phyloP scores from a whole-genome alignment of 2,113 vertebrate species.

The Genyomyrus donnyi region DNA sequence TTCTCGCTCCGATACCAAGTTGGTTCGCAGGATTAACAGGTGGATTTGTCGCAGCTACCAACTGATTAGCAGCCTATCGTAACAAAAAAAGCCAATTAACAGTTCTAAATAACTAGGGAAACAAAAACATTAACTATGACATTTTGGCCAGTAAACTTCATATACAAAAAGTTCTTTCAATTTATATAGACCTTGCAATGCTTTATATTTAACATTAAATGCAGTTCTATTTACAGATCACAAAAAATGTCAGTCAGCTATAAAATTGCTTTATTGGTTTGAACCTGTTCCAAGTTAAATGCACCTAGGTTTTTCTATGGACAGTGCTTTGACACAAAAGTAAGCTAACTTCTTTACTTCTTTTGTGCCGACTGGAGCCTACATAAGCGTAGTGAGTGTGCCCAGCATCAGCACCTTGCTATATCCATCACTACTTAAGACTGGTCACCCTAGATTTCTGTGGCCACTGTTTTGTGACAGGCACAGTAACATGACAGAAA shows the following conservation, averaged over 20 bases:
- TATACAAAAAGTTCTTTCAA: background rate
- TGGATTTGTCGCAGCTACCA: constrained; percentile 23
- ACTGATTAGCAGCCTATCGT: constrained; percentile 48
- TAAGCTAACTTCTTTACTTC: background rate
- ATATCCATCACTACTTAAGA: background rate
- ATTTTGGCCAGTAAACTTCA: background rate
- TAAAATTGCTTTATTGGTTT: background rate
- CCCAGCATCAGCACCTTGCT: background rate
- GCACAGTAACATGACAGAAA: background rate
- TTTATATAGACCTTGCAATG: background rate
- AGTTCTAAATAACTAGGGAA: background rate
- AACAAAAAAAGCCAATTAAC: constrained; percentile 10
- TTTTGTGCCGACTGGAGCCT: background rate
- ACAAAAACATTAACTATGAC: background rate
- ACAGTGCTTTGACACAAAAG: background rate
- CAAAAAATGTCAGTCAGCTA: background rate
- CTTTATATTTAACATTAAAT: background rate
- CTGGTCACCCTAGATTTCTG: background rate
- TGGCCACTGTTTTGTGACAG: background rate
- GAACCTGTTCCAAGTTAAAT: background rate
- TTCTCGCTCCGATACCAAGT: constrained; percentile 37
- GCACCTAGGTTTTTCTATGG: background rate
- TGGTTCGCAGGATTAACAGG: background rate
- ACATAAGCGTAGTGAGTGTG: background rate
- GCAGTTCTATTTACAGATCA: background rate